Conservation (phyloP, 2,888 invertebrate genomes). For the Aspidiotus rigidus region DNA sequence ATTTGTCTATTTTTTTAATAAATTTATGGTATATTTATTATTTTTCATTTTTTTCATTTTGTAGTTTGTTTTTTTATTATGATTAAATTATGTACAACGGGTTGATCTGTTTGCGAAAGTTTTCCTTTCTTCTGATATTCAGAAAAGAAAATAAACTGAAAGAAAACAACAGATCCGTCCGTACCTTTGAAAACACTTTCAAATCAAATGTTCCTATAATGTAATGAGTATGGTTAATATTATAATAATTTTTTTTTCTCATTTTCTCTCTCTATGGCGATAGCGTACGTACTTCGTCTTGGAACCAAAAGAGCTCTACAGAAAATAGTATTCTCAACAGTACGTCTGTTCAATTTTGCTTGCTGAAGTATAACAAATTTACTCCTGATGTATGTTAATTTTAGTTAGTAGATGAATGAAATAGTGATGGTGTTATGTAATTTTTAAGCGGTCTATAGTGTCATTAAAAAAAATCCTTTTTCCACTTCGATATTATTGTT, state of each 20-base stretch:
- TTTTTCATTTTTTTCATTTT: constrained; percentile 18
- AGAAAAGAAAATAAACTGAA: neutral
- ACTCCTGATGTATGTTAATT: too few species aligned
- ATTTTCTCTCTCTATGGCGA: neutral
- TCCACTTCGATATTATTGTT: too few species aligned
- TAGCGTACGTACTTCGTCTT: too few species aligned
- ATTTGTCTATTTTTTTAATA: neutral
- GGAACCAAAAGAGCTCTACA: too few species aligned
- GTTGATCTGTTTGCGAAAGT: constrained; percentile 1
- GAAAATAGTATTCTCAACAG: too few species aligned
- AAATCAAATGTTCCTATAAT: constrained; percentile 26
- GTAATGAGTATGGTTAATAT: too few species aligned
- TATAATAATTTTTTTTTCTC: neutral
- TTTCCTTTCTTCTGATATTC: neutral
- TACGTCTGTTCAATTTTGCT: too few species aligned
- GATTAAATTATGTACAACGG: constrained; percentile 14
- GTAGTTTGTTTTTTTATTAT: constrained; percentile 9
- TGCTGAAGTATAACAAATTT: too few species aligned
- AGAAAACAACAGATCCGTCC: constrained; percentile 11
- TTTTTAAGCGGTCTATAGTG: too few species aligned
- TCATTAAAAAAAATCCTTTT: too few species aligned
- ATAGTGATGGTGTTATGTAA: too few species aligned
- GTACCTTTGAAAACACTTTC: constrained; percentile 25
- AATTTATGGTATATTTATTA: constrained; percentile 9
- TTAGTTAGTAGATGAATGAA: too few species aligned